Evolutionary conservation across 2,113 vertebrate genomes (phyloP).

Genomic region (Rhinoderma darwinii): DNA sequence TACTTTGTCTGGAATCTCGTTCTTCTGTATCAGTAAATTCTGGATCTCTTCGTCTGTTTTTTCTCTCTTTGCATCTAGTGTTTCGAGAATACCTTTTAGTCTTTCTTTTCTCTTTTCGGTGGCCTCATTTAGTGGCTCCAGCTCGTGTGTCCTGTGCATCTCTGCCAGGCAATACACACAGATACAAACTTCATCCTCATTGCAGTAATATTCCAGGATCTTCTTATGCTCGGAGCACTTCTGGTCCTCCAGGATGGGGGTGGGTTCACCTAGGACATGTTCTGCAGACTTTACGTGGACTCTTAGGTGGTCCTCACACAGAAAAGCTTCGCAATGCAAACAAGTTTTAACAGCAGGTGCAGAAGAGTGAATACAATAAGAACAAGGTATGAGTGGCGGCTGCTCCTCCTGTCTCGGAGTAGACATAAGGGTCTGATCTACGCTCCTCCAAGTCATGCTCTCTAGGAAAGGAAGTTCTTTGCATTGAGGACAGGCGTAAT

Average conservation of each 20-base stretch:
- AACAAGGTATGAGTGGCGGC: not conserved
- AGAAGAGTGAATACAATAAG: constrained; percentile 35
- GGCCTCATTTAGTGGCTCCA: not conserved
- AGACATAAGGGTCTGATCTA: not conserved
- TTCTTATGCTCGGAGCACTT: constrained; percentile 3
- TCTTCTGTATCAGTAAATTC: not conserved
- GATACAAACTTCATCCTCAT: not conserved
- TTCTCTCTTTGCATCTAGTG: not conserved
- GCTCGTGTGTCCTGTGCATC: not conserved
- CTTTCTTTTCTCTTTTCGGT: not conserved
- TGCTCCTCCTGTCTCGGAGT: not conserved
- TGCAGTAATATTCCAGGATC: constrained; percentile 29
- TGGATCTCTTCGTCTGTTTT: not conserved
- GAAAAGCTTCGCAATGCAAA: constrained; percentile 49
- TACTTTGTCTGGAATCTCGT: not conserved
- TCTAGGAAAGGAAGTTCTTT: not conserved
- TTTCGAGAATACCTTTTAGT: not conserved
- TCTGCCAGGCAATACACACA: not conserved
- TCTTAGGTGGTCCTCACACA: constrained; percentile 12
- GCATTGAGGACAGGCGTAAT: constrained; percentile 21
- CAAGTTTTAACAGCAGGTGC: constrained; percentile 47
- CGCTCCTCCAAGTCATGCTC: constrained; percentile 9
- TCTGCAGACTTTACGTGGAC: not conserved
- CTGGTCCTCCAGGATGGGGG: too few species aligned
- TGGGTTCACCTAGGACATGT: not conserved